Conservation (phyloP, 1,140 invertebrate genomes). For the Lasaia peninsularis region DNA sequence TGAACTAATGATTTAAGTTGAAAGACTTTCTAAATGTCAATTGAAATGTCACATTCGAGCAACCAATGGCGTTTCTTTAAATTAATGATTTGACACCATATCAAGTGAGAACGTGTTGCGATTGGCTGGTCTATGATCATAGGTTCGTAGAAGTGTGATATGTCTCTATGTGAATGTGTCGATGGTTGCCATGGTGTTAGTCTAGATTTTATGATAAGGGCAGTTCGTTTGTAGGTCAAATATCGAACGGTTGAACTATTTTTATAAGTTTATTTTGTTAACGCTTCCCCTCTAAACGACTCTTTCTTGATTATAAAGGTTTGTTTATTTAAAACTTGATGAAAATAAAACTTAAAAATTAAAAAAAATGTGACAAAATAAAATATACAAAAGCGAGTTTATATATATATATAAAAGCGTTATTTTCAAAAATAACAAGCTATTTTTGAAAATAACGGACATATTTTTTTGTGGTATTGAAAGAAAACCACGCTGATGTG, state of each 20-base stretch:
- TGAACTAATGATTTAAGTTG: background rate
- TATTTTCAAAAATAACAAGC: too few species aligned
- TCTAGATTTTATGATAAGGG: background rate
- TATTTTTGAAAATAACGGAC: too few species aligned
- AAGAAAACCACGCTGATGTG: too few species aligned
- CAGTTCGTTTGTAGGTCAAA: constrained; percentile 8
- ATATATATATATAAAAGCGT: too few species aligned
- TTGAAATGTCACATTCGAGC: background rate
- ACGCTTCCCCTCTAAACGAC: too few species aligned
- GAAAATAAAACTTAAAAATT: too few species aligned
- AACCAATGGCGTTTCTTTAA: background rate
- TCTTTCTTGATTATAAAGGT: too few species aligned
- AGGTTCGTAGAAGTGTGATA: background rate
- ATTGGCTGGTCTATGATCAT: background rate
- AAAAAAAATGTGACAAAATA: too few species aligned
- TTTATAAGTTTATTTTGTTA: too few species aligned
- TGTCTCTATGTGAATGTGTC: background rate
- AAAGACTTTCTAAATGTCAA: background rate
- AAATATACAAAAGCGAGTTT: too few species aligned
- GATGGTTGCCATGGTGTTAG: constrained; percentile 20
- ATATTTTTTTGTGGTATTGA: too few species aligned
- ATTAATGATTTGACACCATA: background rate
- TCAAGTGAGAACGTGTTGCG: background rate
- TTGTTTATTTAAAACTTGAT: too few species aligned
- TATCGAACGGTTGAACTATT: constrained; percentile 5